Evolutionary conservation across 1,140 invertebrate species (phyloP).

Genomic region (Ctenoplectra terminalis): DNA sequence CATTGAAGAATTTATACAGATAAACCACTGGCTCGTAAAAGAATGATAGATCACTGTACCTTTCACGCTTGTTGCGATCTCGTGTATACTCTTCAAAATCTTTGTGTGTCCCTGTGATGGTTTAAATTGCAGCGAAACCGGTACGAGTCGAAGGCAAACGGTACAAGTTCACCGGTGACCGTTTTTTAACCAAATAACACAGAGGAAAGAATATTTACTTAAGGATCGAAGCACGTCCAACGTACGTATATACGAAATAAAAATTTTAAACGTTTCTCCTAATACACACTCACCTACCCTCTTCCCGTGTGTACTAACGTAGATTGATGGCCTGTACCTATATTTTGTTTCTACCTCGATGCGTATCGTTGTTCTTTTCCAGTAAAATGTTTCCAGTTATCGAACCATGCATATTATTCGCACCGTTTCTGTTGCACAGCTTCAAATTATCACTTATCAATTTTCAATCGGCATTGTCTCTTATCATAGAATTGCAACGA

Average conservation of each 20-base stretch:
- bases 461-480: no score
- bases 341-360: neutral
- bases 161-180: slow-evolving; percentile 46
- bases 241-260: slow-evolving; percentile 42
- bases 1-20: neutral
- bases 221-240: slow-evolving; percentile 66
- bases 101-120: neutral
- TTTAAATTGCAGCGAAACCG: slow-evolving; percentile 5
- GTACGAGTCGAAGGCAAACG: slow-evolving; percentile 59
- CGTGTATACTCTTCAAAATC: slow-evolving; percentile 1
- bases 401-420: no score
- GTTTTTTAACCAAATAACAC: slow-evolving; percentile 69
- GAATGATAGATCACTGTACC: slow-evolving; percentile 55
- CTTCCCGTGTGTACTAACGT: neutral
- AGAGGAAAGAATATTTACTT: slow-evolving; percentile 63
- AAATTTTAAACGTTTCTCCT: slow-evolving; percentile 52
- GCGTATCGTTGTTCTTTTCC: neutral
- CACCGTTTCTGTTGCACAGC: slow-evolving; percentile 3
- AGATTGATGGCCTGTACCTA: neutral
- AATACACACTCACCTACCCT: slow-evolving; percentile 33
- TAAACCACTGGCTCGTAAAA: neutral
- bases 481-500: neutral
- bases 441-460: no score
- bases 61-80: slow-evolving; percentile 14
- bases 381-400: neutral